A percentile compares a stretch with the other conserved stretches of the same genome.
These are phyloP conservation scores for Galemys pyrenaicus DNA, from an alignment of 2,113 vertebrate genomes.

Conservation along the genomic window DNA sequence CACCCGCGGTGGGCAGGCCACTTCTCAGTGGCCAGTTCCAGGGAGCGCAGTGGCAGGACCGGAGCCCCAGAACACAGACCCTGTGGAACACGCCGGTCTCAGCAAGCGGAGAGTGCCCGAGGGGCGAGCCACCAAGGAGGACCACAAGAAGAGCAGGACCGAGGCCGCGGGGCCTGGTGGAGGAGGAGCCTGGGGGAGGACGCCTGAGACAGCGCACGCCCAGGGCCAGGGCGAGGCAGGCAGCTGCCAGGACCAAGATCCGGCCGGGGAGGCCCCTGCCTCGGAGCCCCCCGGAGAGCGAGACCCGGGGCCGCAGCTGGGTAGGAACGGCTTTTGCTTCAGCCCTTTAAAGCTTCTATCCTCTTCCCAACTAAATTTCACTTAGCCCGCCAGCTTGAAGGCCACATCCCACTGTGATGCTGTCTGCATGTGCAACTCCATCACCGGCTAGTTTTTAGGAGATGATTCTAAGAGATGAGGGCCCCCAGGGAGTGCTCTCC, in stretches of 20 bases:
- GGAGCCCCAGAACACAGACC: constrained; percentile 65
- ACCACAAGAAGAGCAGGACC: constrained; percentile 86
- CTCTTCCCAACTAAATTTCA: background rate
- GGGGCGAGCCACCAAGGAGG: constrained; percentile 83
- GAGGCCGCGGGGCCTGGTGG: constrained; percentile 58
- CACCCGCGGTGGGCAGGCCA: constrained; percentile 71
- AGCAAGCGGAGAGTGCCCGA: constrained; percentile 82
- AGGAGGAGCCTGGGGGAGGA: background rate
- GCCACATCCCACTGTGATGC: background rate
- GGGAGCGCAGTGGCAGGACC: constrained; percentile 72
- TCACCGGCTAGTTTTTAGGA: background rate
- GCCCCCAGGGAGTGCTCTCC: background rate
- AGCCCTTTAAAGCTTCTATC: constrained; percentile 9
- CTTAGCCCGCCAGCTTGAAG: background rate
- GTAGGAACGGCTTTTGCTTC: constrained; percentile 44
- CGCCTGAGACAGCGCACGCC: background rate
- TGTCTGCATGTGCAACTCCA: background rate
- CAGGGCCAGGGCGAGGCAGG: too few species aligned
- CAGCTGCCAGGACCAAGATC: background rate
- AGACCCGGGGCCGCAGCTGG: background rate
- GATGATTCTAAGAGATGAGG: background rate
- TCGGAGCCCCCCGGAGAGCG: background rate
- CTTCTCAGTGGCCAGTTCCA: constrained; percentile 46
- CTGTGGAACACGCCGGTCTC: constrained; percentile 51
- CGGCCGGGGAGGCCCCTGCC: background rate